Base-by-base conservation (phyloP, 2,888 invertebrate species). In the Agelastica alni region DNA sequence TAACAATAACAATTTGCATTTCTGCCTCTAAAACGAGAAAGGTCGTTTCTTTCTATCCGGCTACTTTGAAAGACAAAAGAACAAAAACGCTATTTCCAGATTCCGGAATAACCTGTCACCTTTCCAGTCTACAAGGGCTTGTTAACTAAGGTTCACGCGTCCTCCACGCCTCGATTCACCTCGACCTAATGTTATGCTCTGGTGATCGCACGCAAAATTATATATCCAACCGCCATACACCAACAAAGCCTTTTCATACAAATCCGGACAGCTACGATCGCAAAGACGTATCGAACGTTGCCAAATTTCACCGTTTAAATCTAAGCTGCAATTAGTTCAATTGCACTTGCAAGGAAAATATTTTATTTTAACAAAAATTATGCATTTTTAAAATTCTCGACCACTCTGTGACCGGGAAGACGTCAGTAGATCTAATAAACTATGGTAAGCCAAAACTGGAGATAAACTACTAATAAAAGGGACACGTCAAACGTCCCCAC, bases 121-220 rank as follows among this genome's bases (percentile, higher is more conserved):
- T 53, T 13, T 36, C n/a, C 32, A 30, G 36, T 42, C 47, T 41
- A 10, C 46, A 17, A 69, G 64, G 66, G 67, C 66, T 69, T 67
- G 69, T 68, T 70, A 69, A 62, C 63, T 64, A 61, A 61, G 59
- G 60, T 68, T 69, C 67, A 69, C 68, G 67, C 68, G 66, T 66
- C 62, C 9, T 17, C 20, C 6, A 66, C 63, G 65, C 66, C 65
- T 62, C 54, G 61, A 53, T 64, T 62, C 62, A 55, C 65, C 22
- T 18, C 42, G 36, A 47, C 42, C 47, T 48, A 48, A 53, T 53
- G 64, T 66, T 61, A 59, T 61, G 66, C 69, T 62, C 58, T 61
- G 68, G 60, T 64, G 60, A 58, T 53, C 65, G 52, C 63, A 65
- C 62, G 63, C 64, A 66, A 61, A 67, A 68, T 68, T 68, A 65